Evolutionary conservation across 2,797 vertebrate species (phyloP), one percentile per base, ranked within the genome.

Genomic region (Iguana delicatissima): DNA sequence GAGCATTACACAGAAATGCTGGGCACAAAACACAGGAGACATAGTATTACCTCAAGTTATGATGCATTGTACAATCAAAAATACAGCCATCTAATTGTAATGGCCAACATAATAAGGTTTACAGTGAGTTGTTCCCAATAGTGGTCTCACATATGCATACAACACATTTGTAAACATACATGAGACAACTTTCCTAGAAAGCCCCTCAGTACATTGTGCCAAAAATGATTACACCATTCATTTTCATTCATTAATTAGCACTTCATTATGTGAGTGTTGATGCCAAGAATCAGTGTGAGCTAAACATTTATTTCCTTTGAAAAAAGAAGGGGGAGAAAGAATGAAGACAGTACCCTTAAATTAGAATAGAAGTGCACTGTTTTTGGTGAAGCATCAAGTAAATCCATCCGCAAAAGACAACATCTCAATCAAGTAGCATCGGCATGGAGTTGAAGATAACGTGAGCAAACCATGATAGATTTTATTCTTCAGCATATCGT

Each of bases 201-300:
- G 85, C 52, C 80, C 69, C 55, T 82, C 55, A 52, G 62, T 42
- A 76, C 46, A 73, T 80, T 82, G 89, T 81, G 69, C 79, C 69
- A 82, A 76, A 90, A 90, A 86, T 52, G 38, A 86, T 90, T 76
- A 59, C 55, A 74, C 79, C 55, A 90, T 74, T 90, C 79, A 86
- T 90, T 90, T 79, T 86, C 86, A 86, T 90, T 90, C 84, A 90
- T 90, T 86, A 90, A 90, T 81, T 90, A 90, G 86, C 84, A 86
- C 89, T 81, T 86, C 77, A 86, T 90, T 90, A 90, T 86, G 64
- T 46, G n/a, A 90, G 84, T 86, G 79, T 90, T 90, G 89, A 82
- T 90, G 89, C 85, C 79, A 90, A 82, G 89, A 74, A 90, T 86
- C 84, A 86, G 69, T 90, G 89, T 76, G 69, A 86, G 85, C 55